Evolutionary conservation across 1,140 invertebrate genomes (phyloP), one percentile per base, ranked within the genome.

Genomic region (Tribolium madens): DNA sequence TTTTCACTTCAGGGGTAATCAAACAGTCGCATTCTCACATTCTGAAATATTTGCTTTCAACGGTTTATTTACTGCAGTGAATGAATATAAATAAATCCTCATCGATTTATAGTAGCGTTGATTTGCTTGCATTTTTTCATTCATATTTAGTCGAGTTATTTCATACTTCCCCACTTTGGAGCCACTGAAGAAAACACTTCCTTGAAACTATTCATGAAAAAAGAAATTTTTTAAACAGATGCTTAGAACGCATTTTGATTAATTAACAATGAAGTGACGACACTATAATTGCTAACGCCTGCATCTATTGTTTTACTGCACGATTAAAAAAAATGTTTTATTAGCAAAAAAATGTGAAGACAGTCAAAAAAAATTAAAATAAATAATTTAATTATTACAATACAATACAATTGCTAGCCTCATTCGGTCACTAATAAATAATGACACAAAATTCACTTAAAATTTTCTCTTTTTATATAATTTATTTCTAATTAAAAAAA

Each of bases 1-100:
- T 76, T 78, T 75, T 71, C 36, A 71, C 36, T 75, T 60, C 72
- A 79, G 78, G 26, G 73, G 75, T 74, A 69, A 53, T 18, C 72
- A 79, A 75, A 76, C 68, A 70, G 52, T 76, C 21, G 47, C 57
- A 36, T 64, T 64, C 57, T 64, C 48, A 7, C 48, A 50, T 50
- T 64, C 15, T 57, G 57, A 33, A 31, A 42, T 64, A 64, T 64
- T 64, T 57, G 21, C n/a, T 64, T 64, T 14, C 21, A 64, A 64
- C 57, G 57, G 57, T 64, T 64, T 33, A 31, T 64, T 64, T 64
- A 13, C 26, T 64, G 57, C 57, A 14, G 57, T 33, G 57, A 31
- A 64, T 64, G 57, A 64, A 64, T 64, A 64, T 64, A 31, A 64
- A 64, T 64, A 64, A 64, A 33, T 18, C 4, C 13, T 13, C 10